Base-by-base conservation (phyloP, 2,888 invertebrate species). In the Endotricha flammealis region DNA sequence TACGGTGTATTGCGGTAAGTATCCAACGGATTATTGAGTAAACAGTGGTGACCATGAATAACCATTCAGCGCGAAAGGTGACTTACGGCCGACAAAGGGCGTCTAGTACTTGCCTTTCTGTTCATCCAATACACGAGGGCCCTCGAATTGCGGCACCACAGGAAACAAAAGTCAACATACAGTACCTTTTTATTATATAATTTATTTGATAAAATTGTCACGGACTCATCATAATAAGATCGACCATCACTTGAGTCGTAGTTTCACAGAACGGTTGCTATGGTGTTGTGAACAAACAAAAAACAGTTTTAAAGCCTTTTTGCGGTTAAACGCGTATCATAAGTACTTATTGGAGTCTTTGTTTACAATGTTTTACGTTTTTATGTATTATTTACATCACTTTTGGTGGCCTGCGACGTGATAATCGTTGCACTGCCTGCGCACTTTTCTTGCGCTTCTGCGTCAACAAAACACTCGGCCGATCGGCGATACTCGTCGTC, bases 391-490 rank as follows among this genome's bases (percentile, higher is more conserved):
- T 83, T 82, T 83, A 80, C 82, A 79, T 77, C 76, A 80, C 79
- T 75, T 67, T 63, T 64, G 53, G 62, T 49, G 78, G 80, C 77
- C 79, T 82, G 71, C 80, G 58, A 79, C 76, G 74, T 64, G 57
- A 65, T 73, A 77, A 77, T 82, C 82, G 80, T 77, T 82, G 80
- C 81, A 82, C 78, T 82, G 80, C 80, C 81, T 81, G 81, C 83
- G 83, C 83, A 81, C 71, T 77, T 64, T 63, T 65, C 66, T 76
- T 81, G 82, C 79, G 85, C 77, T 74, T 79, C 70, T 82, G 78
- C 78, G 79, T 80, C 83, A 81, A 81, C 76, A 79, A 78, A 78
- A 75, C 64, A 70, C 57, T 57, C 52, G 39, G 39, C 25, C 41
- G 42, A 36, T 65, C 66, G 67, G 54, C 31, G 29, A 49, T 52